Evolutionary conservation across 2,797 vertebrate species (phyloP).

Genomic region (Malurus leucopterus): DNA sequence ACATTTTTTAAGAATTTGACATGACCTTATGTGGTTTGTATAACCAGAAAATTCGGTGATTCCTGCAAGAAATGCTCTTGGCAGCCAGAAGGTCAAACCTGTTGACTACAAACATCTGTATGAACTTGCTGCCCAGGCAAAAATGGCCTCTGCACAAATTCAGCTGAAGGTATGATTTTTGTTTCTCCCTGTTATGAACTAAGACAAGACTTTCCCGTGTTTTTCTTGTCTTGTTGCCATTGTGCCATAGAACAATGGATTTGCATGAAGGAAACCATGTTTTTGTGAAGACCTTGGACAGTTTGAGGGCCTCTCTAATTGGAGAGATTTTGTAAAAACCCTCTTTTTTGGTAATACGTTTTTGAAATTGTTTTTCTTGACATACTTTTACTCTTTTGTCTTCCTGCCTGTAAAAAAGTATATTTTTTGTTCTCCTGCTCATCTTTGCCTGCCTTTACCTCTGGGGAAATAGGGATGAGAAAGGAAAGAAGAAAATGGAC

Average conservation of each 20-base stretch:
- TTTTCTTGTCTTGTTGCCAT: no score
- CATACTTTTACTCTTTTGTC: not conserved
- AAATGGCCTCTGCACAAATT: slow-evolving; percentile 73
- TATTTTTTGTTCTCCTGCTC: not conserved
- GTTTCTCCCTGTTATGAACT: not conserved
- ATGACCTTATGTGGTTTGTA: slow-evolving; percentile 36
- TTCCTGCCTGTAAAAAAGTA: not conserved
- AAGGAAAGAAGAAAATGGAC: not conserved
- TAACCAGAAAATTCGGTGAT: slow-evolving; percentile 75
- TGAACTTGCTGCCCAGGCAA: slow-evolving; percentile 79
- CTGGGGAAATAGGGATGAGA: not conserved
- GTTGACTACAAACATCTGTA: slow-evolving; percentile 79
- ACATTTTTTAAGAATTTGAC: slow-evolving; percentile 6
- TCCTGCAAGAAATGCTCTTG: slow-evolving; percentile 73
- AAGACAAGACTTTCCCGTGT: no score
- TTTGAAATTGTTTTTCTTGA: not conserved
- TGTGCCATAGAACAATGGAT: no score
- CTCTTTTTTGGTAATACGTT: not conserved
- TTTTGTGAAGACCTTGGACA: not conserved
- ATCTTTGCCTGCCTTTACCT: not conserved
- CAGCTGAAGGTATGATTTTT: slow-evolving; percentile 81
- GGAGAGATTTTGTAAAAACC: not conserved
- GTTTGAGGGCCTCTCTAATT: not conserved
- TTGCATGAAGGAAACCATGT: not conserved
- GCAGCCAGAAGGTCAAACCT: slow-evolving; percentile 79